These are phyloP conservation scores for Erynnis tages DNA, from an alignment of 2,888 invertebrate species.

Conservation along the genomic window DNA sequence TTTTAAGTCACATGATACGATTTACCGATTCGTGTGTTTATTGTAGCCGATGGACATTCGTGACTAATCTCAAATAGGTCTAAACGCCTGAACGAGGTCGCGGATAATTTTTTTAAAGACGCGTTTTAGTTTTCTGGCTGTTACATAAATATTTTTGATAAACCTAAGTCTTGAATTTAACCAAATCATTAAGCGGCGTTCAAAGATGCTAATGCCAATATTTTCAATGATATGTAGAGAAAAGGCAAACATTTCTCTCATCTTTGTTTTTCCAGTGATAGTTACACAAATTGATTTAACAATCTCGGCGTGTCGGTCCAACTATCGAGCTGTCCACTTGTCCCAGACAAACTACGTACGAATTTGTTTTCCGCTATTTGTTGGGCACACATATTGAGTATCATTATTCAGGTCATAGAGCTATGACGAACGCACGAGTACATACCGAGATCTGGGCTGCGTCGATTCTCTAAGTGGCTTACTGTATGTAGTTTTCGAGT, in stretches of 20 bases:
- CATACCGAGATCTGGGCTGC: conserved; percentile 18
- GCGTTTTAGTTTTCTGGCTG: too few species aligned
- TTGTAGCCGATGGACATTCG: too few species aligned
- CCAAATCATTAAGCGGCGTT: too few species aligned
- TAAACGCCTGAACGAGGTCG: too few species aligned
- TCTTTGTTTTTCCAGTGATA: background rate
- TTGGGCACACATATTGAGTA: conserved; percentile 30
- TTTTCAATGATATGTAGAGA: too few species aligned
- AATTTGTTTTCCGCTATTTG: conserved; percentile 34
- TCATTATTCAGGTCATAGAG: conserved; percentile 32
- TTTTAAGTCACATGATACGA: too few species aligned
- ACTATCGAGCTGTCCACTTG: conserved; percentile 21
- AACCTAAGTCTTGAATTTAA: too few species aligned
- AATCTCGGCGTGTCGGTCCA: conserved; percentile 3
- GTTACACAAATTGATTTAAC: conserved; percentile 11
- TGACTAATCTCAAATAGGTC: too few species aligned
- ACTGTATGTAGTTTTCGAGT: conserved; percentile 11
- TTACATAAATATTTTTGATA: too few species aligned
- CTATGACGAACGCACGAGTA: conserved; percentile 19
- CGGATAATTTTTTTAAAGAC: too few species aligned
- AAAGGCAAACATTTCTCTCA: background rate
- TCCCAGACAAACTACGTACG: conserved; percentile 21
- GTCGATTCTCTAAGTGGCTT: conserved; percentile 20
- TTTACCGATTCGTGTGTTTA: too few species aligned
- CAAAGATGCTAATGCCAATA: background rate